A percentile compares a stretch with the other conserved stretches of the same genome.
These are phyloP conservation scores for Chrysotoxum bicinctum DNA, from an alignment of 2,888 invertebrate species.

Conservation along the genomic window DNA sequence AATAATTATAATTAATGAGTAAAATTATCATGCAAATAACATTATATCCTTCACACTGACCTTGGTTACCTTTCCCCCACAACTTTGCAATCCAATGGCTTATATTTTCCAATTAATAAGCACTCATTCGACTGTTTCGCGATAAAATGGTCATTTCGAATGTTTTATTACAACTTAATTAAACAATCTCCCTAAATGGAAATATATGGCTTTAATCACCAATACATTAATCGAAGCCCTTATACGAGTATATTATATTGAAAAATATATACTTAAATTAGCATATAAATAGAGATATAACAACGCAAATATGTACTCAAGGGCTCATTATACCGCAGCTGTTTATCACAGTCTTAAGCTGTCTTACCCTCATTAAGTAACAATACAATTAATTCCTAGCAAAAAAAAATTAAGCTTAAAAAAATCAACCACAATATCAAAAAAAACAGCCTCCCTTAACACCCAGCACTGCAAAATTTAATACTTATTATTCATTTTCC, in stretches of 20 bases:
- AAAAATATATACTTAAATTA: neutral
- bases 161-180: neutral
- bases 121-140: neutral
- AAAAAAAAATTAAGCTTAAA: conserved; percentile 13
- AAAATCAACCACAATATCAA: too few species aligned
- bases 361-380: conserved; percentile 56
- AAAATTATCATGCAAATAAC: neutral
- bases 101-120: neutral
- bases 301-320: neutral
- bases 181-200: neutral
- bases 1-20: neutral
- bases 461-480: conserved; percentile 23
- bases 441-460: neutral
- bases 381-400: conserved; percentile 53
- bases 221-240: neutral
- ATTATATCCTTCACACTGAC: neutral
- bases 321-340: conserved; percentile 37
- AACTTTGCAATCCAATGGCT: neutral
- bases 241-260: neutral
- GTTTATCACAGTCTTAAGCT: conserved; percentile 45
- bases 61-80: neutral
- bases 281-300: neutral
- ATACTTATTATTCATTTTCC: conserved; percentile 40
- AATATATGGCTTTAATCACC: neutral
- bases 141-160: conserved; percentile 5